These are phyloP conservation scores for Nicator chloris DNA, from an alignment of 2,113 vertebrate species.

Conservation along the genomic window DNA sequence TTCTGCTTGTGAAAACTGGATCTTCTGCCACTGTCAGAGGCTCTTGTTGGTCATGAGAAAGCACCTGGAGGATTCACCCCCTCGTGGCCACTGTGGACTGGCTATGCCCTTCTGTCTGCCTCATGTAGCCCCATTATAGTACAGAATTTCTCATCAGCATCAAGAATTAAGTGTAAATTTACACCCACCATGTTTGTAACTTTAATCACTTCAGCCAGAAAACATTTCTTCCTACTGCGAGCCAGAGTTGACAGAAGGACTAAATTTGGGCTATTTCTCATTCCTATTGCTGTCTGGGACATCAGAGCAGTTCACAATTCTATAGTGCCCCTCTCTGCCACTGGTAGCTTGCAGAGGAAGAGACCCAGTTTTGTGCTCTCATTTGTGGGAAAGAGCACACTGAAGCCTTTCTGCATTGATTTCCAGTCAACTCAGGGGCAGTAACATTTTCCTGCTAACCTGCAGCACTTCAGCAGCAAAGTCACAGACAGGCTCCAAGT, in stretches of 20 bases:
- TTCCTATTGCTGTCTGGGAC: not conserved
- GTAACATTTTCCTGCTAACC: not conserved
- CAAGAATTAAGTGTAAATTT: not conserved
- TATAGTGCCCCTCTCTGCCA: not conserved
- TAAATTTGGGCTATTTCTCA: not conserved
- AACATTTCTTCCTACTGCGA: not conserved
- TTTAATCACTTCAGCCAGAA: not conserved
- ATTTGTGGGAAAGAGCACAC: not conserved
- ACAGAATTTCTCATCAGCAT: not conserved
- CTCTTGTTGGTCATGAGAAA: not conserved
- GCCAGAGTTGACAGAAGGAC: not conserved
- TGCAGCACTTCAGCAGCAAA: not conserved
- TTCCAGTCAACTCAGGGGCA: not conserved
- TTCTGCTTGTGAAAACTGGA: not conserved
- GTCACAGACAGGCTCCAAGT: not conserved
- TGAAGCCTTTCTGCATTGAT: not conserved
- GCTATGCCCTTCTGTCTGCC: not conserved
- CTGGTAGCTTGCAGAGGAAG: not conserved
- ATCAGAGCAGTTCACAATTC: not conserved
- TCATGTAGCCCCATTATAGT: not conserved
- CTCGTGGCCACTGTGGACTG: accelerated
- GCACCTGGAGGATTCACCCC: not conserved
- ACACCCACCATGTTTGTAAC: not conserved
- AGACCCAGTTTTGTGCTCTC: not conserved
- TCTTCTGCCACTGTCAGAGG: not conserved